phyloP scores from a whole-genome alignment of 2,113 vertebrate species.

The Cyprichromis sp. region DNA sequence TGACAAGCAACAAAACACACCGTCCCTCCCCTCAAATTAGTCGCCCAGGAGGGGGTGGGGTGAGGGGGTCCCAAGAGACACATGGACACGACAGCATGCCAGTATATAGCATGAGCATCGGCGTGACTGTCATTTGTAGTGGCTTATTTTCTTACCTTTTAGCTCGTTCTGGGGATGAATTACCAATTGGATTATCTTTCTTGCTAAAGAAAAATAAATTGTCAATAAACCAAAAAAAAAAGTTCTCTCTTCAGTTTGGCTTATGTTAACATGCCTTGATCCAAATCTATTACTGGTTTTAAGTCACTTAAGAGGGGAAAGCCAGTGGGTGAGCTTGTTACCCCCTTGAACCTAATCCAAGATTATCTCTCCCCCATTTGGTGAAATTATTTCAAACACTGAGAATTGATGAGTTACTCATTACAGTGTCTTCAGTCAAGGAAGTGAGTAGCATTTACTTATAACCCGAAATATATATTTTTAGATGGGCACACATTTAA shows the following conservation, averaged over 20 bases:
- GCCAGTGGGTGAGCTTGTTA: background rate
- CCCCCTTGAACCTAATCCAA: background rate
- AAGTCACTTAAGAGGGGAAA: background rate
- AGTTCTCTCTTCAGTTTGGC: background rate
- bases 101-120: slow-evolving; percentile 20
- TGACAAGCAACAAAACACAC: slow-evolving; percentile 99
- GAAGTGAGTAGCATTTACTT: background rate
- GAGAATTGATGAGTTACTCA: background rate
- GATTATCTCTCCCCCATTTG: background rate
- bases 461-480: background rate
- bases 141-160: background rate
- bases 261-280: background rate
- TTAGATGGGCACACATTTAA: background rate
- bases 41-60: slow-evolving; percentile 80
- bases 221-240: background rate
- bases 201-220: background rate
- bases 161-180: background rate
- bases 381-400: background rate
- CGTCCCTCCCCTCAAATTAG: slow-evolving; percentile 99
- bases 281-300: background rate
- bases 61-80: slow-evolving; percentile 85
- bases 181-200: background rate
- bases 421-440: background rate
- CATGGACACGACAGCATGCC: slow-evolving; percentile 78
- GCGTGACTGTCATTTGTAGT: background rate